These are phyloP conservation scores for Pristionchus exspectatus DNA, from an alignment of 2,888 invertebrate species.

Conservation along the genomic window DNA sequence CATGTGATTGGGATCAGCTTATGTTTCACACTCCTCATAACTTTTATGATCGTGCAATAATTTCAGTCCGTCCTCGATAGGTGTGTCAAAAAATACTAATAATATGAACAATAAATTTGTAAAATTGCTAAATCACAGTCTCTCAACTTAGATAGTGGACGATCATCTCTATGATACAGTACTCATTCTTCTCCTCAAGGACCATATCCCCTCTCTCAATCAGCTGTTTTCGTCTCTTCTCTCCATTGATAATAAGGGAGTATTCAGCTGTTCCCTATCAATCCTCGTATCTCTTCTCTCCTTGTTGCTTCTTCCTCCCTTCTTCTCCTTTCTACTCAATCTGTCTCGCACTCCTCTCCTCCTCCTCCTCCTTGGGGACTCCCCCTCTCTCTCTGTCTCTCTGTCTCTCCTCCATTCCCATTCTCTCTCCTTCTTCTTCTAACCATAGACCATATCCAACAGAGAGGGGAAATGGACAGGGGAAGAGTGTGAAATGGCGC, in stretches of 20 bases:
- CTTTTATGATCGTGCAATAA: too few species aligned
- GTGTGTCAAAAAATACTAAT: too few species aligned
- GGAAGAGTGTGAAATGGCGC: too few species aligned
- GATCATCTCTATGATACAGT: not conserved
- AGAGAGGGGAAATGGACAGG: not conserved
- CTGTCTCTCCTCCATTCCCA: not conserved
- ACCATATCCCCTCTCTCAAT: not conserved
- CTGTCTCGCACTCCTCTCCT: slow-evolving; percentile 23
- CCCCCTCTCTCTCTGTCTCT: not conserved
- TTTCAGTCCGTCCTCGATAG: too few species aligned
- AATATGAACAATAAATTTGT: too few species aligned
- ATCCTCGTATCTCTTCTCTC: slow-evolving; percentile 35
- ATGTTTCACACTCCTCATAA: too few species aligned
- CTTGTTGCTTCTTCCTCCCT: not conserved
- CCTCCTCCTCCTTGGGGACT: not conserved
- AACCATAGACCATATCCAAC: not conserved
- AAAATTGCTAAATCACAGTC: too few species aligned
- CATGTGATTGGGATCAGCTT: too few species aligned
- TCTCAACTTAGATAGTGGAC: too few species aligned
- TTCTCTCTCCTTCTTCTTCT: not conserved
- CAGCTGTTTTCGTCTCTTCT: not conserved
- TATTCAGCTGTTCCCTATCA: slow-evolving; percentile 39
- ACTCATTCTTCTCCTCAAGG: not conserved
- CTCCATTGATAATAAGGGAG: not conserved
- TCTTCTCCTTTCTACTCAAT: slow-evolving; percentile 38